phyloP scores from a whole-genome alignment of 1,140 invertebrate genomes.

The Bombus difficillimus region DNA sequence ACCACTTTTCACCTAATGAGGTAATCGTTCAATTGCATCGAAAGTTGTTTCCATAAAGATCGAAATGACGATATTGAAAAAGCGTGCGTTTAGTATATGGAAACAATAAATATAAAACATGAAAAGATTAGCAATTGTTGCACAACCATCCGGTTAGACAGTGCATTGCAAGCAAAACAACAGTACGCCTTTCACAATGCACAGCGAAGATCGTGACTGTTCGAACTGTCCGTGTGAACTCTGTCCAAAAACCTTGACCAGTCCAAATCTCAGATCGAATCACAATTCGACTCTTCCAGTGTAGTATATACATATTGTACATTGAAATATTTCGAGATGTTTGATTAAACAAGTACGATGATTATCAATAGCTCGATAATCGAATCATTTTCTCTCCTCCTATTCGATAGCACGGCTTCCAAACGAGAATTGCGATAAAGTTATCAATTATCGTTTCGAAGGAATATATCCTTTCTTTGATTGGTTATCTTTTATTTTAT shows the following conservation, averaged over 20 bases:
- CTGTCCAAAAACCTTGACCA: slow-evolving; percentile 50
- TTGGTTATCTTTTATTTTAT: background rate
- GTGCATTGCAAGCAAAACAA: slow-evolving; percentile 56
- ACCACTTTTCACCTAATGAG: background rate
- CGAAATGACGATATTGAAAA: background rate
- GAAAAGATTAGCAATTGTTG: slow-evolving; percentile 59
- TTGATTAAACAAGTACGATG: background rate
- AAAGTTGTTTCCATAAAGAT: background rate
- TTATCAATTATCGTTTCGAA: background rate
- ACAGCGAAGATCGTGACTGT: slow-evolving; percentile 55
- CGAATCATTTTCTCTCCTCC: background rate
- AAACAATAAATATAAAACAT: slow-evolving; percentile 49
- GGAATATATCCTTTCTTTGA: too few species aligned
- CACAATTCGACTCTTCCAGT: background rate
- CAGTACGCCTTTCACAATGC: slow-evolving; percentile 65
- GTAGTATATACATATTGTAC: background rate
- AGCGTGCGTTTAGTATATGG: background rate
- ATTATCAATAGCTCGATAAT: background rate
- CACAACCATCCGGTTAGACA: slow-evolving; percentile 60
- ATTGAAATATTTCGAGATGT: background rate
- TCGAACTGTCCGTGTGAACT: slow-evolving; percentile 20
- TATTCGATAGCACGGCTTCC: background rate
- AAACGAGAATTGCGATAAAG: background rate
- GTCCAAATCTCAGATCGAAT: slow-evolving; percentile 31
- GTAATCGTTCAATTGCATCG: background rate